Evolutionary conservation across 2,888 invertebrate species (phyloP).

Genomic region (Alsophila aescularia): DNA sequence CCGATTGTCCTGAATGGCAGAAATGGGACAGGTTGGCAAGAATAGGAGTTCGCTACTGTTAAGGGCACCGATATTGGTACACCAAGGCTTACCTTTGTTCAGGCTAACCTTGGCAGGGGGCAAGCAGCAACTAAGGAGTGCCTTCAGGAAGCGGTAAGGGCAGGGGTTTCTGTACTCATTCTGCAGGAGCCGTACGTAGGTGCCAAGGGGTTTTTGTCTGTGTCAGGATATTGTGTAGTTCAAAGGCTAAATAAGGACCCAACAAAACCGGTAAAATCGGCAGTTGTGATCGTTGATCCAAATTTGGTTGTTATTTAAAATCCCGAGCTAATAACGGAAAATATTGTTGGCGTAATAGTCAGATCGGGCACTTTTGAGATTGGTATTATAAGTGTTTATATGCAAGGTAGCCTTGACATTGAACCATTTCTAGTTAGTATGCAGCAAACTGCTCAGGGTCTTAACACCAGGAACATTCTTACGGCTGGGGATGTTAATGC

Average conservation of each 20-base stretch:
- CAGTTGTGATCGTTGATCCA: neutral
- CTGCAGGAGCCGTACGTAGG: neutral
- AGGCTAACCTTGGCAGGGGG: neutral
- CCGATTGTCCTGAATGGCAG: too few relatives aligned
- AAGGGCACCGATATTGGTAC: too few relatives aligned
- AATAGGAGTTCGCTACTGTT: too few relatives aligned
- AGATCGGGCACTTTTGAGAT: neutral
- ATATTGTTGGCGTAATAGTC: neutral
- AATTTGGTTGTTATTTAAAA: neutral
- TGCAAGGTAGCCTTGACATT: neutral
- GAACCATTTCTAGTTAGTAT: neutral
- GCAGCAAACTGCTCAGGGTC: neutral
- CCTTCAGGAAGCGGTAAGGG: neutral
- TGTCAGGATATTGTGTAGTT: too few relatives aligned
- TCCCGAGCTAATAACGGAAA: neutral
- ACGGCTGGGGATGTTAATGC: slow-evolving; percentile 9
- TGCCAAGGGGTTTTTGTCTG: neutral
- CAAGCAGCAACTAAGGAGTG: neutral
- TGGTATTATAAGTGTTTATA: neutral
- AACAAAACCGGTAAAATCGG: neutral
- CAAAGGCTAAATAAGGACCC: too few relatives aligned
- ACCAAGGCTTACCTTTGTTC: neutral
- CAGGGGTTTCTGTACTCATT: neutral
- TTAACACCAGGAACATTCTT: neutral
- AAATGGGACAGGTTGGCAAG: too few relatives aligned